Evolutionary conservation across 1,140 invertebrate genomes (phyloP).

Genomic region (Drosophila nasuta): DNA sequence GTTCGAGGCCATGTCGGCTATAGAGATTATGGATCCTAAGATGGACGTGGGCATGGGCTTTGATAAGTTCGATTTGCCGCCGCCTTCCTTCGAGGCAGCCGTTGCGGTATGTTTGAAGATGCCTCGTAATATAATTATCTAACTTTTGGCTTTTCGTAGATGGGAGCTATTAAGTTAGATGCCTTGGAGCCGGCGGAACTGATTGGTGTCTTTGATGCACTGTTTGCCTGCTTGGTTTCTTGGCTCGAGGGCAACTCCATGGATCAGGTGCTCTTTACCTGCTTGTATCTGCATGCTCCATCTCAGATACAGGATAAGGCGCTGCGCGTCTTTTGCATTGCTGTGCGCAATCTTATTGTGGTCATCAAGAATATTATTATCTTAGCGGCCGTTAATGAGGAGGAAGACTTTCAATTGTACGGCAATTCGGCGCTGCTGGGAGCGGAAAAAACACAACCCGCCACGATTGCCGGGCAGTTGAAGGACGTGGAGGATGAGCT

Average conservation of each 20-base stretch:
- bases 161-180: slow-evolving; percentile 92
- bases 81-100: slow-evolving; percentile 95
- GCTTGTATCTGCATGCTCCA: slow-evolving; percentile 97
- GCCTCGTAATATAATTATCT: slow-evolving; percentile 16
- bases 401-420: slow-evolving; percentile 97
- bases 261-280: slow-evolving; percentile 98
- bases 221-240: slow-evolving; percentile 95
- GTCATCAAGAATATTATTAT: slow-evolving; percentile 95
- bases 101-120: slow-evolving; percentile 87
- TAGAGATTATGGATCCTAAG: slow-evolving; percentile 99
- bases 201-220: slow-evolving; percentile 96
- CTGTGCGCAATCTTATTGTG: slow-evolving; percentile 95
- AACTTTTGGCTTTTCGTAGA: slow-evolving; percentile 77
- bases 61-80: slow-evolving; percentile 93
- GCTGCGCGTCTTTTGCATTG: slow-evolving; percentile 94
- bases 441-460: slow-evolving; percentile 92
- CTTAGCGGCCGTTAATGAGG: slow-evolving; percentile 94
- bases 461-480: slow-evolving; percentile 92
- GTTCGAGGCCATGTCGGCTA: slow-evolving; percentile 99
- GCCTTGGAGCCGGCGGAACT: slow-evolving; percentile 90
- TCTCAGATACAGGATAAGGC: slow-evolving; percentile 93
- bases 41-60: slow-evolving; percentile 99
- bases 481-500: slow-evolving; percentile 97
- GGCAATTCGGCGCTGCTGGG: slow-evolving; percentile 96
- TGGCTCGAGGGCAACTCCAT: slow-evolving; percentile 98